Percentiles rank a stretch among this genome's conserved stretches.
Evolutionary conservation across 2,797 vertebrate species (phyloP).

Genomic region (Eupleurogrammus muticus): DNA sequence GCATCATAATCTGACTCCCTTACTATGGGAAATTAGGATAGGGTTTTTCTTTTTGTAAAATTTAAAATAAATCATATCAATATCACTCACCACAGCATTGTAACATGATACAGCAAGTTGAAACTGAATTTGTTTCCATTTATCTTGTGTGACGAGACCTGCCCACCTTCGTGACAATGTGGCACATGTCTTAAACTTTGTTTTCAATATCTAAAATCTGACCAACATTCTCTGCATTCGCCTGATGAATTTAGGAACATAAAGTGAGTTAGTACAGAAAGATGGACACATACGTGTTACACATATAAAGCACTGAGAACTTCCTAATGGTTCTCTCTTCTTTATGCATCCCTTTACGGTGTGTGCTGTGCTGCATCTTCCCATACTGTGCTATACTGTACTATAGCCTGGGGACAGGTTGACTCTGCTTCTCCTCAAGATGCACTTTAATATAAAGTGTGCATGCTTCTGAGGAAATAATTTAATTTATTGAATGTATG

Average conservation of each 20-base stretch:
- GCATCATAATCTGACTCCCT: no score
- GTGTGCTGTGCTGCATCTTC: background rate
- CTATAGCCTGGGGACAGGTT: constrained; percentile 38
- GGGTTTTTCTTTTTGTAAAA: no score
- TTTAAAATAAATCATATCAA: no score
- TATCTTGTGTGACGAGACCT: background rate
- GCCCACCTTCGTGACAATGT: background rate
- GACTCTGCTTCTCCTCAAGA: constrained; percentile 23
- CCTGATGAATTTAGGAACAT: background rate
- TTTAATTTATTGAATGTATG: constrained; percentile 6
- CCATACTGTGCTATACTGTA: background rate
- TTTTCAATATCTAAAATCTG: background rate
- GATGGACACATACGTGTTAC: background rate
- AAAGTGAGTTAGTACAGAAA: background rate
- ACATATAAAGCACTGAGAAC: background rate
- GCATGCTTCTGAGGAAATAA: constrained; percentile 4
- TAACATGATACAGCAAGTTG: background rate
- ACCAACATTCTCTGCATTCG: background rate
- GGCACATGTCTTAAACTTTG: background rate
- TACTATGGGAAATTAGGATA: no score
- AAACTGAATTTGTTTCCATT: background rate
- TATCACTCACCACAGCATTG: constrained; percentile 1
- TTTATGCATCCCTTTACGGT: constrained; percentile 15
- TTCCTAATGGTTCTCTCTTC: constrained; percentile 8
- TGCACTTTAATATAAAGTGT: constrained; percentile 7